phyloP scores from a whole-genome alignment of 2,888 invertebrate species.

The Lamellibrachia columna region DNA sequence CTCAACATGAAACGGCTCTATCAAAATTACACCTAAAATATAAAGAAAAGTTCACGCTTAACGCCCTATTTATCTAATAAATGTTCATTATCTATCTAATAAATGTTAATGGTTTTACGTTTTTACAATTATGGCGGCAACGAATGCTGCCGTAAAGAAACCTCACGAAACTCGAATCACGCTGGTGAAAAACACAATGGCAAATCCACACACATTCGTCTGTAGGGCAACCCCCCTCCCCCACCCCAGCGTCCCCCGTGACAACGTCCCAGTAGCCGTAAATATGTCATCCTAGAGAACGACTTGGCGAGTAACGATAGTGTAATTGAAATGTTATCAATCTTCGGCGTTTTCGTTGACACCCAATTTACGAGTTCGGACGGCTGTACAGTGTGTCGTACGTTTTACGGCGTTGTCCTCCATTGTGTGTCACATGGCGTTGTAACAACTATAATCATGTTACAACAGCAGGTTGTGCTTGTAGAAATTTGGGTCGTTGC shows the following conservation, averaged over 20 bases:
- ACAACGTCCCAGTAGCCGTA: neutral
- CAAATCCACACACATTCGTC: neutral
- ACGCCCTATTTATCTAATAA: neutral
- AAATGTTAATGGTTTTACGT: neutral
- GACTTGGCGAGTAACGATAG: neutral
- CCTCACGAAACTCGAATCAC: neutral
- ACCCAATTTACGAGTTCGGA: neutral
- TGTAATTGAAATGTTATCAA: conserved; percentile 12
- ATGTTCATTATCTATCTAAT: neutral
- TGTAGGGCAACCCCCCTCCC: neutral
- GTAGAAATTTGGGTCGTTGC: neutral
- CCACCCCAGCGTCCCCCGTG: neutral
- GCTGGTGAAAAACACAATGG: neutral
- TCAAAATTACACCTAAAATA: neutral
- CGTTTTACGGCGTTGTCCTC: neutral
- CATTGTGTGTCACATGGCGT: neutral
- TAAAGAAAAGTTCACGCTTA: neutral
- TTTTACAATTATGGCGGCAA: neutral
- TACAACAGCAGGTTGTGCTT: neutral
- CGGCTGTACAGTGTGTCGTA: neutral
- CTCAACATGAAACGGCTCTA: too few relatives aligned
- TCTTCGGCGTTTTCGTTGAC: neutral
- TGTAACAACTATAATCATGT: neutral
- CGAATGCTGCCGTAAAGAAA: neutral
- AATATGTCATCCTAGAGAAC: neutral